Evolutionary conservation across 2,888 invertebrate genomes (phyloP).

Genomic region (Linyphia triangularis): DNA sequence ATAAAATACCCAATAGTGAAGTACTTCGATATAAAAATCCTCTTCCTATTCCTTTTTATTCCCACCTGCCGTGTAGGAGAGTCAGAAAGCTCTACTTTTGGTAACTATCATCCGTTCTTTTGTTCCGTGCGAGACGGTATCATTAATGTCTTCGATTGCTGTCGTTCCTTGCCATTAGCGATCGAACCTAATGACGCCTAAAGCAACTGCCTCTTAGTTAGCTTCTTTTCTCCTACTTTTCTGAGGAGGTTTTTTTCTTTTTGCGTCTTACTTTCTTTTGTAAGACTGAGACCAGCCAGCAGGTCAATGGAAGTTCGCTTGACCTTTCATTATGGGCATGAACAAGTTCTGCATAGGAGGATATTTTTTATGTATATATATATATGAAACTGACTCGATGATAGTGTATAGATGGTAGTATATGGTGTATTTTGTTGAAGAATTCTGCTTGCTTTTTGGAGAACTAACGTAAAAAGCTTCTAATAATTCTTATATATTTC

Average conservation of each 20-base stretch:
- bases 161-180: constrained; percentile 59
- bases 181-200: constrained; percentile 66
- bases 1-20: neutral
- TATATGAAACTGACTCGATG: no score
- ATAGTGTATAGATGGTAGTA: no score
- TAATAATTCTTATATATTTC: no score
- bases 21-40: neutral
- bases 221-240: constrained; percentile 50
- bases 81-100: constrained; percentile 21
- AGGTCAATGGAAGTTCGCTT: constrained; percentile 26
- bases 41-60: neutral
- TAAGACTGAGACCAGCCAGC: constrained; percentile 1
- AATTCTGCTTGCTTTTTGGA: no score
- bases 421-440: no score
- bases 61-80: constrained; percentile 44
- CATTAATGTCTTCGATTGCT: constrained; percentile 69
- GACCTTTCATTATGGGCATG: neutral
- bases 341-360: no score
- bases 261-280: constrained; percentile 23
- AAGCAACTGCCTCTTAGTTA: constrained; percentile 68
- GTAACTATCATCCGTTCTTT: constrained; percentile 49
- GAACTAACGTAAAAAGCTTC: no score
- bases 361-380: no score
- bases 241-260: neutral
- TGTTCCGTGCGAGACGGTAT: constrained; percentile 61